These are phyloP conservation scores for Syrphus vitripennis DNA, from an alignment of 2,888 invertebrate species.

Conservation along the genomic window DNA sequence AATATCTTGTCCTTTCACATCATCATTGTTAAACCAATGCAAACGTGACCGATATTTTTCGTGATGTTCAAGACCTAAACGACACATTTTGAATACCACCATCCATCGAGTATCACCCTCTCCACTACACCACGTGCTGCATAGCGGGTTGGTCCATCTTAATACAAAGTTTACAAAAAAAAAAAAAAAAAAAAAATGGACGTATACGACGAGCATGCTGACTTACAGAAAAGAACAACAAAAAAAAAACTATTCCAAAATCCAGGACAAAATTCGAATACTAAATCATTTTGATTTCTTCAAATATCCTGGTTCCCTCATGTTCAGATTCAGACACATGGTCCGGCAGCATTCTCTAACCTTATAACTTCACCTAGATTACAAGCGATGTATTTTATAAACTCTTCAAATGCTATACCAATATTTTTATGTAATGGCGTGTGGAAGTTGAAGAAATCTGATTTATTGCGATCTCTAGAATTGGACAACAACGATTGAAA, in stretches of 20 bases:
- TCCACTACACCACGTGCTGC: constrained; percentile 42
- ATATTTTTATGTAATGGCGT: background rate
- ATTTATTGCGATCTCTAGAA: constrained; percentile 48
- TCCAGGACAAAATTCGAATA: constrained; percentile 64
- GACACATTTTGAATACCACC: constrained; percentile 15
- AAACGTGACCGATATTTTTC: constrained; percentile 58
- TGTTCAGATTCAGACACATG: constrained; percentile 8
- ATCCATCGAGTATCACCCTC: constrained; percentile 9
- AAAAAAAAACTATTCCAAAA: constrained; percentile 18
- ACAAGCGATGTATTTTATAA: background rate
- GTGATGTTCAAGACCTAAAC: constrained; percentile 30
- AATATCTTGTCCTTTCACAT: constrained; percentile 26
- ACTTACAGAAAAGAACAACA: no score
- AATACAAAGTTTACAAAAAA: background rate
- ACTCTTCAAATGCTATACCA: no score
- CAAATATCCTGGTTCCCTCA: constrained; percentile 50
- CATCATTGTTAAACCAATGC: background rate
- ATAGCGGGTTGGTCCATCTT: background rate
- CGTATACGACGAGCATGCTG: no score
- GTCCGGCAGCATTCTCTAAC: constrained; percentile 14
- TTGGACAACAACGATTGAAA: constrained; percentile 38
- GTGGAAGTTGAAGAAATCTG: constrained; percentile 38
- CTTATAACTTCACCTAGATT: constrained; percentile 10
- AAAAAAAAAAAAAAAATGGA: background rate
- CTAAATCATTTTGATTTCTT: constrained; percentile 45